These are phyloP conservation scores for Mythimna loreyi DNA, from an alignment of 2,888 invertebrate species.

Conservation along the genomic window DNA sequence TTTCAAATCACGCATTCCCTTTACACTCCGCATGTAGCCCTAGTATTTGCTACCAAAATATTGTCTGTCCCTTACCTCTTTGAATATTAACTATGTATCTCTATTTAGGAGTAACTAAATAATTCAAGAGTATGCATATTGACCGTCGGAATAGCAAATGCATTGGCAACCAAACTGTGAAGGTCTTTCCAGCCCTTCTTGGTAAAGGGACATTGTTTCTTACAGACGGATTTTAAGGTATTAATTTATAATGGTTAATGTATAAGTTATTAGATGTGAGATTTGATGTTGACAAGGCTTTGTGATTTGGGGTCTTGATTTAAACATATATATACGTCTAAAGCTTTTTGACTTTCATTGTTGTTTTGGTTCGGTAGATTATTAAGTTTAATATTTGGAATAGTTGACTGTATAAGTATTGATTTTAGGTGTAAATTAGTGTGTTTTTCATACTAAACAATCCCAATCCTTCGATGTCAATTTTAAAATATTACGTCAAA, in stretches of 20 bases:
- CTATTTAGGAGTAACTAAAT: conserved; percentile 85
- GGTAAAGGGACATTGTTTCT: conserved; percentile 16
- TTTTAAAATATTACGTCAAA: background rate
- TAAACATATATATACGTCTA: conserved; percentile 5
- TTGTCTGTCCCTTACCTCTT: conserved; percentile 77
- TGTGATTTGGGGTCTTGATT: conserved; percentile 49
- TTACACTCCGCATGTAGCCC: conserved; percentile 70
- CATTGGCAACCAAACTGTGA: conserved; percentile 64
- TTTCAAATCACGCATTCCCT: conserved; percentile 81
- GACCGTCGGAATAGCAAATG: conserved; percentile 80
- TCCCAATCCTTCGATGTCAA: background rate
- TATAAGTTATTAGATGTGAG: conserved; percentile 63
- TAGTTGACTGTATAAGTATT: background rate
- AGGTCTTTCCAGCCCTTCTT: conserved; percentile 58
- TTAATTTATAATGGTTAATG: conserved; percentile 61
- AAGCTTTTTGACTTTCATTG: conserved; percentile 21
- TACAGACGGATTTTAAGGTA: conserved; percentile 27
- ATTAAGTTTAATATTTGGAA: background rate
- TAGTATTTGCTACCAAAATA: conserved; percentile 82
- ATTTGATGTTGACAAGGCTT: conserved; percentile 64
- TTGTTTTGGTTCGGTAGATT: background rate
- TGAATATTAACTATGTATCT: conserved; percentile 86
- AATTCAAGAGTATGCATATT: conserved; percentile 84
- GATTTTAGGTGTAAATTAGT: background rate
- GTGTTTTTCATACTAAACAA: background rate